Conservation (phyloP, 2,888 invertebrate genomes). For the Rhingia rostrata region DNA sequence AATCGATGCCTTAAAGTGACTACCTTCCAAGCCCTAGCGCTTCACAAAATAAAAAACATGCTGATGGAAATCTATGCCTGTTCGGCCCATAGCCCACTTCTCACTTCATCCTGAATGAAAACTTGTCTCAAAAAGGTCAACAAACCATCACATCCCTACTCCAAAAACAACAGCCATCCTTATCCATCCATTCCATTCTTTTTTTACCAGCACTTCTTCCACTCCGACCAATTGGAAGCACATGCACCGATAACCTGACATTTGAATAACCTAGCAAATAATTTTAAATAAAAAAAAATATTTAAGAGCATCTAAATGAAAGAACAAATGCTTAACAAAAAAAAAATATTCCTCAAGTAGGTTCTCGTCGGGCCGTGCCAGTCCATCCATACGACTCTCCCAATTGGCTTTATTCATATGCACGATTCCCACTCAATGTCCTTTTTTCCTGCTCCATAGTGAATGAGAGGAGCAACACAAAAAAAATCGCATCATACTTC, state of each 20-base stretch:
- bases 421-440: conserved; percentile 67
- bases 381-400: conserved; percentile 30
- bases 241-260: conserved; percentile 66
- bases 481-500: conserved; percentile 26
- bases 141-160: conserved; percentile 22
- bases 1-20: too few relatives aligned
- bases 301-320: conserved; percentile 64
- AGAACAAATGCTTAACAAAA: conserved; percentile 59
- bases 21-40: too few relatives aligned
- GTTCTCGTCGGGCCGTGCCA: conserved; percentile 28
- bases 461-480: neutral
- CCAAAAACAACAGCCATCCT: conserved; percentile 5
- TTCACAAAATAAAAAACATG: too few relatives aligned
- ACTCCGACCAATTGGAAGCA: conserved; percentile 52
- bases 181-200: neutral
- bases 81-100: too few relatives aligned
- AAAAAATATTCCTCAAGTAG: conserved; percentile 43
- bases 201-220: conserved; percentile 5
- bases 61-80: too few relatives aligned
- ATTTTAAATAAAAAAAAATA: conserved; percentile 40
- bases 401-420: conserved; percentile 65
- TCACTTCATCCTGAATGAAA: neutral
- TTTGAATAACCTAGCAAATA: conserved; percentile 56
- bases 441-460: conserved; percentile 39
- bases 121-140: conserved; percentile 45